Conservation (phyloP, 2,113 vertebrate species). For the Daphoenositta chrysoptera region DNA sequence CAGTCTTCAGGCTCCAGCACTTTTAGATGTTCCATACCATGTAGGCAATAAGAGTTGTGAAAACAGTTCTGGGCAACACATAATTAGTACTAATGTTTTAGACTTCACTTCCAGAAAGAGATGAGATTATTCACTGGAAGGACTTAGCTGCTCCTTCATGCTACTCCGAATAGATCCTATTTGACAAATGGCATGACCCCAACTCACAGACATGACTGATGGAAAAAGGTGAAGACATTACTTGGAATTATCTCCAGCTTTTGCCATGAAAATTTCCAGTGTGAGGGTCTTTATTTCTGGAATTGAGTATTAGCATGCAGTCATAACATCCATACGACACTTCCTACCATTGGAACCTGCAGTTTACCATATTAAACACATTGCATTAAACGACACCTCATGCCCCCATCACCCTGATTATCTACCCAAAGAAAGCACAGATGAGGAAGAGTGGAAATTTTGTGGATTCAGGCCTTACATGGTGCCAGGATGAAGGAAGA, state of each 20-base stretch:
- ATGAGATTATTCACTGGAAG: neutral
- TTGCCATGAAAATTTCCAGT: neutral
- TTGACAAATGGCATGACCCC: neutral
- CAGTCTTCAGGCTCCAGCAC: neutral
- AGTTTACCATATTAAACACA: neutral
- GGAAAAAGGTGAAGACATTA: neutral
- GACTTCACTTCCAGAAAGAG: neutral
- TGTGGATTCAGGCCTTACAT: neutral
- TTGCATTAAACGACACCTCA: neutral
- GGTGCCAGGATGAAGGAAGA: neutral
- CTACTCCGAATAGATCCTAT: neutral
- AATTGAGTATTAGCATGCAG: neutral
- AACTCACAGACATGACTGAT: neutral
- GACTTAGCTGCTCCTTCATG: neutral
- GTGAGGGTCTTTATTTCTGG: neutral
- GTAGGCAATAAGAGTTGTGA: neutral
- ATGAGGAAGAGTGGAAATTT: neutral
- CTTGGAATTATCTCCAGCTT: neutral
- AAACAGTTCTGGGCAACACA: neutral
- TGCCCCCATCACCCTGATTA: neutral
- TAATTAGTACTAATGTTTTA: neutral
- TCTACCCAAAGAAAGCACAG: neutral
- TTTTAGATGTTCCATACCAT: neutral
- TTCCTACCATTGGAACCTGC: neutral
- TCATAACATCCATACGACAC: neutral